Evolutionary conservation across 1,140 invertebrate species (phyloP).

Genomic region (Bombus picipes): DNA sequence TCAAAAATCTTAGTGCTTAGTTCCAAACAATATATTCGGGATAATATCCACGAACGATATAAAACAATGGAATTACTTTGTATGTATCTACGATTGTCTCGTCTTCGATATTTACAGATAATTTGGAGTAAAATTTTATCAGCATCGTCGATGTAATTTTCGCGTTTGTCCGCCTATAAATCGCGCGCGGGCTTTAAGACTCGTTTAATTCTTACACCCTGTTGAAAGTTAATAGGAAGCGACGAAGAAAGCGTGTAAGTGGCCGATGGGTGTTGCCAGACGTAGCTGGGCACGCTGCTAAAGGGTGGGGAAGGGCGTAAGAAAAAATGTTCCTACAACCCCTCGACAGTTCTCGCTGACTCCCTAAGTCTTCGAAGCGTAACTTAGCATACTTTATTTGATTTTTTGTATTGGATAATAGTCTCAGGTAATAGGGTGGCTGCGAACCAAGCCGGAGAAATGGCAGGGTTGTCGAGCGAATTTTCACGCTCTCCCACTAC

Average conservation of each 20-base stretch:
- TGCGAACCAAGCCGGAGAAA: constrained; percentile 39
- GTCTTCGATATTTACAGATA: background rate
- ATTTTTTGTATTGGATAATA: constrained; percentile 84
- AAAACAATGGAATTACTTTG: background rate
- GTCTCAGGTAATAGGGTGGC: constrained; percentile 72
- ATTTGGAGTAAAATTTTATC: background rate
- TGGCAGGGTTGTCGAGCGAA: constrained; percentile 65
- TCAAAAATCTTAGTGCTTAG: background rate
- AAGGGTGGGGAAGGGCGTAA: constrained; percentile 48
- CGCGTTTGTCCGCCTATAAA: constrained; percentile 44
- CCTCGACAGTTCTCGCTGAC: constrained; percentile 59
- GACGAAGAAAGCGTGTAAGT: constrained; percentile 49
- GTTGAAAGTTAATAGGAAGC: constrained; percentile 72
- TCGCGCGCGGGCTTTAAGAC: constrained; percentile 39
- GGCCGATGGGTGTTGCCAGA: constrained; percentile 36
- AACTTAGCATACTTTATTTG: constrained; percentile 83
- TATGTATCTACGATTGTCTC: background rate
- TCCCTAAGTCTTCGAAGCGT: constrained; percentile 76
- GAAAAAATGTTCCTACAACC: constrained; percentile 70
- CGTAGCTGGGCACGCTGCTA: background rate
- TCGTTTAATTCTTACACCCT: constrained; percentile 66
- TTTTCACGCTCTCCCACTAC: constrained; percentile 73
- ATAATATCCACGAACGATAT: background rate
- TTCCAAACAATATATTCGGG: background rate
- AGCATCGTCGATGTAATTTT: background rate